phyloP scores from a whole-genome alignment of 2,797 vertebrate species.

The Enteromius paludinosus region DNA sequence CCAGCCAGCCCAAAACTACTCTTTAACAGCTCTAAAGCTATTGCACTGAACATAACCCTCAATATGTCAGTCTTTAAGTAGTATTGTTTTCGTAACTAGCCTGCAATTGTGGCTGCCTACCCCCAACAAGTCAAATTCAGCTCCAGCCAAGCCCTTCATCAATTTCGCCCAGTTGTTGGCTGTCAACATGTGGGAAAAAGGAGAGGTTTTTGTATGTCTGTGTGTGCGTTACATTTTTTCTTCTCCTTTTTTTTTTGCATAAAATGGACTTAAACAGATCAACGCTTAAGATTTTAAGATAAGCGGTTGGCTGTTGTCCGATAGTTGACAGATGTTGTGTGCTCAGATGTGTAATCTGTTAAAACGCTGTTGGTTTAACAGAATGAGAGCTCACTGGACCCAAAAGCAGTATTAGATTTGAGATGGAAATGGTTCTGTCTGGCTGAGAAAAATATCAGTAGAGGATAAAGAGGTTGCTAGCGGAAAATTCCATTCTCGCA shows the following conservation, averaged over 20 bases:
- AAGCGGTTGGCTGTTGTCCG: constrained; percentile 11
- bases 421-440: constrained; percentile 52
- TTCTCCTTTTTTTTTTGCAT: neutral
- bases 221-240: neutral
- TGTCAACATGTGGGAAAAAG: constrained; percentile 28
- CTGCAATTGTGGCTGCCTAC: constrained; percentile 51
- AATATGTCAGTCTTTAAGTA: constrained; percentile 49
- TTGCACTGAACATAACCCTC: constrained; percentile 50
- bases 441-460: constrained; percentile 51
- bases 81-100: constrained; percentile 55
- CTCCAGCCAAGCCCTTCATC: constrained; percentile 35
- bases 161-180: constrained; percentile 25
- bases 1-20: constrained; percentile 60
- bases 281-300: constrained; percentile 5
- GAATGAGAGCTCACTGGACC: constrained; percentile 54
- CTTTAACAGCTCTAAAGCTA: constrained; percentile 55
- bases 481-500: constrained; percentile 66
- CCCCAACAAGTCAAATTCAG: constrained; percentile 35
- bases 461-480: constrained; percentile 59
- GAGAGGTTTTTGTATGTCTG: neutral
- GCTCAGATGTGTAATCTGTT: constrained; percentile 59
- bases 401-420: constrained; percentile 55
- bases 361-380: constrained; percentile 59
- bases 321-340: constrained; percentile 55
- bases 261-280: constrained; percentile 9